Evolutionary conservation across 2,888 invertebrate genomes (phyloP), one percentile per base, ranked within the genome.

Genomic region (Drosophila greeni): DNA sequence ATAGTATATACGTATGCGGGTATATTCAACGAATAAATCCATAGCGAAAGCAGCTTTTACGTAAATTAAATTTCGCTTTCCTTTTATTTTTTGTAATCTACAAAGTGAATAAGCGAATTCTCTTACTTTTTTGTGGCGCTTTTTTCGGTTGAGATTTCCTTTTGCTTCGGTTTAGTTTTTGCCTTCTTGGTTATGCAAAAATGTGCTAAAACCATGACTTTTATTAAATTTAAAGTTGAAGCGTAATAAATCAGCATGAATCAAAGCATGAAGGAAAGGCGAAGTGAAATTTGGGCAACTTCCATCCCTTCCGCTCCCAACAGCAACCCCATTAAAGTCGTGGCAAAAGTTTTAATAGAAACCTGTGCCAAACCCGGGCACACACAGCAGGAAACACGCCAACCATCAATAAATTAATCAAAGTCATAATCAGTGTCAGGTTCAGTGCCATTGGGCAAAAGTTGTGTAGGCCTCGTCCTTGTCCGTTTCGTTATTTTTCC

Each of bases 391-490:
- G 82, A 84, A 84, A 79, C 85, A 85, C 83, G 85, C 83, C 82
- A 85, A 79, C 83, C 80, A 82, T 85, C 85, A 86, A 86, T 86
- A 86, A 86, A 86, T 86, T 86, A 86, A 86, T 86, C 85, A 86
- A 86, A 84, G 85, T 85, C 82, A 82, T 78, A 80, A 82, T 82
- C 84, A 84, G 84, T 82, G 82, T 81, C 85, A 82, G 82, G 82
- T 79, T 81, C 80, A 82, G 77, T 79, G 70, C 65, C 70, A 70
- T 31, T 66, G 81, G 74, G 69, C 56, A 57, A 80, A 80, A 80
- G 73, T 80, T 69, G 51, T 64, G 49, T 31, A 51, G 60, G 62
- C 55, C 42, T 56, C 51, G 66, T 45, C 43, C 57, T 54, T 48
- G 49, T 37, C 29, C 39, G 37, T 24, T 55, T 40, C 42, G 42